Base-by-base conservation (phyloP, 2,888 invertebrate species). In the Phania funesta region DNA sequence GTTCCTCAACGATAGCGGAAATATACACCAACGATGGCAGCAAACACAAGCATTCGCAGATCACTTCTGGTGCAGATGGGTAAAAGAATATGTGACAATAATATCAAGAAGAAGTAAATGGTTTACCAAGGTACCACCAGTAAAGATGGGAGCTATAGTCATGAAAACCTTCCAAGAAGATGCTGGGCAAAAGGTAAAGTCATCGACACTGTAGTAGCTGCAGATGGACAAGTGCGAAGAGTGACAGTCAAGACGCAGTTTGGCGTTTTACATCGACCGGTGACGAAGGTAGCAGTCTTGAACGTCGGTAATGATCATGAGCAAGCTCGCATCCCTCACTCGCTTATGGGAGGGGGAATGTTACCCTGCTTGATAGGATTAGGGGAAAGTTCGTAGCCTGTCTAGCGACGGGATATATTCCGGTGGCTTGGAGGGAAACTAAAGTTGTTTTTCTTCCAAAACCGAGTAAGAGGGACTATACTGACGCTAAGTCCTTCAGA, bases 171-270 rank as follows among this genome's bases (percentile, higher is more conserved):
- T 8, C 84, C 76, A 18, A 44, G 81, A 48, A 75, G 78, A 35
- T 52, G 46, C 44, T 85, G 81, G 80, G 60, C 80, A 0, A 84
- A 84, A 64, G 71, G 79, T 0, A 41, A n/a, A n/a, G n/a, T n/a
- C n/a, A n/a, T n/a, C n/a, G n/a, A n/a, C n/a, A n/a, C n/a, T n/a
- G n/a, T n/a, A n/a, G n/a, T n/a, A n/a, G n/a, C n/a, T n/a, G n/a
- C n/a, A n/a, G n/a, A n/a, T n/a, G n/a, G n/a, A n/a, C n/a, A 22
- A 48, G 35, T 70, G 5, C 44, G 68, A 46, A 46, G 70, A 6
- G 48, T 58, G 22, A 58, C 70, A 16, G 32, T 70, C n/a, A 70
- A 70, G 22, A 70, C 56, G 13, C 54, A 70, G 58, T 58, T 46
- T 24, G 56, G 58, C 3, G 48, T 70, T 7, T 7, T 70, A 18